These are phyloP conservation scores for Venustaconcha ellipsiformis DNA, from an alignment of 1,140 invertebrate species.

Conservation along the genomic window DNA sequence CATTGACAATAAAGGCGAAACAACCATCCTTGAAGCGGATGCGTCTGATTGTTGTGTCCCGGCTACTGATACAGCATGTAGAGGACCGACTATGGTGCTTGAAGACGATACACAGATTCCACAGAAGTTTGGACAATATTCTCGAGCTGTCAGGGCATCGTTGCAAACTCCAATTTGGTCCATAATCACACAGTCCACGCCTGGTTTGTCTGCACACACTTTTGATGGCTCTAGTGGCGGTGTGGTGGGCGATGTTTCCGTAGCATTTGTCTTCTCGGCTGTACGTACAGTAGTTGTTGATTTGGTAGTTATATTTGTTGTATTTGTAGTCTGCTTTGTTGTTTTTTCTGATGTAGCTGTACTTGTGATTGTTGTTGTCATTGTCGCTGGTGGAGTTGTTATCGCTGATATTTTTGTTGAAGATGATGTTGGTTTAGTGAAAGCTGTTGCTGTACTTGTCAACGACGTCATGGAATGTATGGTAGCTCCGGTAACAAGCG, in stretches of 20 bases:
- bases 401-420: conserved; percentile 3
- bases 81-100: neutral
- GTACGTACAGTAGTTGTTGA: conserved; percentile 1
- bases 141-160: too few relatives aligned
- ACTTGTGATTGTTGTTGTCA: conserved; percentile 2
- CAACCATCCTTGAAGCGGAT: too few relatives aligned
- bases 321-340: neutral
- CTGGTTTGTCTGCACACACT: too few relatives aligned
- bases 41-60: too few relatives aligned
- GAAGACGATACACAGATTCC: neutral
- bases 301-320: conserved; percentile 4
- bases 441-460: neutral
- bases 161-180: too few relatives aligned
- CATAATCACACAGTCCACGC: too few relatives aligned
- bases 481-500: neutral
- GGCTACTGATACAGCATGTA: too few relatives aligned
- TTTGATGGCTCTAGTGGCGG: neutral
- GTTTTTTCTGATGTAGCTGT: neutral
- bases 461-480: neutral
- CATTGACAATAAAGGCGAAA: too few relatives aligned
- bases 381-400: conserved; percentile 1
- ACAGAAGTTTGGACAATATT: neutral
- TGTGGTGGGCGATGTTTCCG: neutral
- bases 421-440: neutral
- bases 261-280: neutral